Conservation (phyloP, 2,113 vertebrate genomes). For the Hydropotes inermis region DNA sequence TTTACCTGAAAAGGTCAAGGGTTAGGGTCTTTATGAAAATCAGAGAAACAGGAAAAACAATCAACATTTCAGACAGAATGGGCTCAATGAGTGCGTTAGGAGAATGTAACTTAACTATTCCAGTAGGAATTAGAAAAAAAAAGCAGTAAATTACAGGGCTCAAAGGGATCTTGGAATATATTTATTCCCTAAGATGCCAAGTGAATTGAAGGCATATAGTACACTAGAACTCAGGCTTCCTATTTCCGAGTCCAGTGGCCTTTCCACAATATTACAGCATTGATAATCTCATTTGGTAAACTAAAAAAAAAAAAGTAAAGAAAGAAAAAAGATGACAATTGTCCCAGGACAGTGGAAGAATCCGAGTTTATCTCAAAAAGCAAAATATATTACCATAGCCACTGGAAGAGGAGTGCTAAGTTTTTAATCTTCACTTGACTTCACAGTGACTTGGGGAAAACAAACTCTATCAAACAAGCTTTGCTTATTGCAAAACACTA, state of each 20-base stretch:
- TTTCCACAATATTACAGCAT: background rate
- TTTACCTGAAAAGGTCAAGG: conserved; percentile 85
- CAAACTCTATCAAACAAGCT: background rate
- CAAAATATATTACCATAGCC: background rate
- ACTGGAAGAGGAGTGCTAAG: background rate
- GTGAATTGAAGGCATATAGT: background rate
- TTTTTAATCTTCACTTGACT: background rate
- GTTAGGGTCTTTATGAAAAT: background rate
- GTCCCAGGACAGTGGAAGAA: background rate
- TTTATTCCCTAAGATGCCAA: background rate
- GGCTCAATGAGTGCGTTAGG: background rate
- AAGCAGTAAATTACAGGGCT: background rate
- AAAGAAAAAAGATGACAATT: background rate
- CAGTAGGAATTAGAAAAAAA: background rate
- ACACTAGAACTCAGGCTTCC: background rate
- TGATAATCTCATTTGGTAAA: background rate
- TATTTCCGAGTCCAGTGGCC: background rate
- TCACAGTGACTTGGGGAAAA: background rate
- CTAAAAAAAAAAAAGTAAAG: background rate
- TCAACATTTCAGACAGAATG: background rate
- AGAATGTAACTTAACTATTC: background rate
- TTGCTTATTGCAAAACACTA: background rate
- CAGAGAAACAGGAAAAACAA: background rate
- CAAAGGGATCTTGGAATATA: background rate
- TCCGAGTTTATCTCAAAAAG: background rate